Evolutionary conservation across 1,140 invertebrate genomes (phyloP), one percentile per base, ranked within the genome.

Genomic region (Lepidostoma basale): DNA sequence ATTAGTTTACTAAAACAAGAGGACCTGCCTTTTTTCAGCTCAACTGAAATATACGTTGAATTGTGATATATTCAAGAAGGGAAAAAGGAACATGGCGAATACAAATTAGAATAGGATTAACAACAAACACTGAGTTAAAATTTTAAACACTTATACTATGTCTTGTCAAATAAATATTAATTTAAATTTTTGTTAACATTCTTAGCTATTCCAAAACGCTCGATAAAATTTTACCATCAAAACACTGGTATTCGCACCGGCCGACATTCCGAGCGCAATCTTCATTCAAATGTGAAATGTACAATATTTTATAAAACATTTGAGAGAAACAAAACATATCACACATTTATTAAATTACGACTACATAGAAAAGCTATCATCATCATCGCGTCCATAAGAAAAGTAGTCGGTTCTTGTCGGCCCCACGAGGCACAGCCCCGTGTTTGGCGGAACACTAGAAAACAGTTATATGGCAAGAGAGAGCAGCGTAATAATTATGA

Each of bases 1-100:
- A 70, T 42, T 28, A 66, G 14, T 64, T 18, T 25, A 72, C 56
- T 60, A 68, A 73, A 68, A 67, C 59, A 65, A 73, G 23, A 73
- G 70, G 70, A 72, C 70, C 70, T 59, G 70, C 70, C 70, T 73
- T 67, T 58, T 73, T 72, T 73, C 70, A 73, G 70, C 60, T 73
- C 70, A 73, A 73, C 70, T 73, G 70, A 73, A 73, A 69, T 68
- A 68, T 16, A 68, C 39, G 44, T 60, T 49, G 42, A 36, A 47
- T 63, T 6, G 26, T 47, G 49, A 70, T 22, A 60, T 59, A 63
- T 45, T 64, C 28, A 64, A 63, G 49, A 72, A 58, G 36, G 26
- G n/a, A n/a, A 66, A 72, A 60, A 72, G 66, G 66, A 72, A 68
- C 70, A 71, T 52, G 59, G 54, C 28, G 40, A 65, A 65, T 54